Evolutionary conservation across 2,888 invertebrate genomes (phyloP), one percentile per base, ranked within the genome.

Genomic region (Netelia fuscicornis): DNA sequence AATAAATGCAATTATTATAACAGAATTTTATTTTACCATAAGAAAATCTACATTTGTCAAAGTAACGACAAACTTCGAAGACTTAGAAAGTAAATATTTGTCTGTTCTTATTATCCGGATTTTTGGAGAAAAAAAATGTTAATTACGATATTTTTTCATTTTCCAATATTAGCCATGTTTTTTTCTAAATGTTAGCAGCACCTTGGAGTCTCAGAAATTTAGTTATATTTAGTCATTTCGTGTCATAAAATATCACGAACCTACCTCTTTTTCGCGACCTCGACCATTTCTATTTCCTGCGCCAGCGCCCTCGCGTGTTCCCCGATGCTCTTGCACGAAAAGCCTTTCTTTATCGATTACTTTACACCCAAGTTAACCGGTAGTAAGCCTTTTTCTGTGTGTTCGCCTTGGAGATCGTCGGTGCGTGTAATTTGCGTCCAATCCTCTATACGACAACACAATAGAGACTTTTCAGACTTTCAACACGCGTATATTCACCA

Each of bases 311-410:
- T 37, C 37, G 37, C 48, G 58, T 42, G 65, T 42, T 11, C 56
- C 44, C 74, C 44, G 76, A 37, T 72, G 54, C 70, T 82, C 81
- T 79, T 79, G 70, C 78, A 85, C 84, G 81, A 82, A 85, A 85
- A 85, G 71, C 77, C 74, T 82, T 85, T 82, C 82, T 85, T 85
- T 85, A 82, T 85, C 74, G 85, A 82, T 85, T 75, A 81, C 30
- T 85, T 81, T 76, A 85, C 82, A 79, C 78, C 64, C 75, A 78
- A 82, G 82, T 85, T 65, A 78, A 82, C 81, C 54, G 20, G 72
- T 60, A 48, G 48, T n/a, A 67, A 76, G 71, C 68, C 17, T 64
- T 9, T 58, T 58, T 48, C 48, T 58, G 58, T 58, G 30, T 70
- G 68, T 71, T 82, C 75, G 79, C 85, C 78, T 85, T 75, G 74